A percentile compares a stretch with the other conserved stretches of the same genome.
These are phyloP conservation scores for Nebria ingens DNA, from an alignment of 1,140 invertebrate species.

Conservation along the genomic window DNA sequence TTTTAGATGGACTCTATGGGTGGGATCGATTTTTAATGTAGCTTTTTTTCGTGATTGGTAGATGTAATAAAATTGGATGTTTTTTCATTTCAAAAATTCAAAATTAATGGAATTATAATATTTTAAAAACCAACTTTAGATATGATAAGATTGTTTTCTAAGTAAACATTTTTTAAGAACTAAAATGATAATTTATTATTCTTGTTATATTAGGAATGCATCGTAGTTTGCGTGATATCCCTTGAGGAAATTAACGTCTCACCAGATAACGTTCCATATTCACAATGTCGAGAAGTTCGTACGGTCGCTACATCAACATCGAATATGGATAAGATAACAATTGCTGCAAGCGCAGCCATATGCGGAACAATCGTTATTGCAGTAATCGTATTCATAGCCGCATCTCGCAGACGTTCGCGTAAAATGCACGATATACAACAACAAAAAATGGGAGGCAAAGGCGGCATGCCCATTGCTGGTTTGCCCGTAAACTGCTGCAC, in stretches of 20 bases:
- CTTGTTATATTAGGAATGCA: slow-evolving; percentile 58
- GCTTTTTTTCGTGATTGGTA: too few species aligned
- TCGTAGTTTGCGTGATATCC: slow-evolving; percentile 84
- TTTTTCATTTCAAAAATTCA: too few species aligned
- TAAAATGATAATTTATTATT: not conserved
- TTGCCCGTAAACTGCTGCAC: slow-evolving; percentile 66
- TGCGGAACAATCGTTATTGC: slow-evolving; percentile 85
- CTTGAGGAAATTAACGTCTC: slow-evolving; percentile 76
- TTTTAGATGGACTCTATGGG: too few species aligned
- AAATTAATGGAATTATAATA: too few species aligned
- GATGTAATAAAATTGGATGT: too few species aligned
- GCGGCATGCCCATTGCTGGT: slow-evolving; percentile 54
- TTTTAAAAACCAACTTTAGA: too few species aligned
- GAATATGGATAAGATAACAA: slow-evolving; percentile 90
- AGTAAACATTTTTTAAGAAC: too few species aligned
- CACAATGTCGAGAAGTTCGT: slow-evolving; percentile 79
- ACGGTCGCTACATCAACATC: slow-evolving; percentile 69
- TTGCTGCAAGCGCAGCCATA: slow-evolving; percentile 84
- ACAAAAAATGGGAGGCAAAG: slow-evolving; percentile 48
- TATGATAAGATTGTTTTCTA: too few species aligned
- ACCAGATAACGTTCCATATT: slow-evolving; percentile 72
- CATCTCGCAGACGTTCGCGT: slow-evolving; percentile 56
- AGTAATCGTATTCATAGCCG: slow-evolving; percentile 76
- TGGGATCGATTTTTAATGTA: too few species aligned
- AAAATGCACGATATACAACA: slow-evolving; percentile 63